Percentiles rank a stretch among this genome's conserved stretches.
These are phyloP conservation scores for Empis livida DNA, from an alignment of 2,888 invertebrate genomes.

Conservation along the genomic window DNA sequence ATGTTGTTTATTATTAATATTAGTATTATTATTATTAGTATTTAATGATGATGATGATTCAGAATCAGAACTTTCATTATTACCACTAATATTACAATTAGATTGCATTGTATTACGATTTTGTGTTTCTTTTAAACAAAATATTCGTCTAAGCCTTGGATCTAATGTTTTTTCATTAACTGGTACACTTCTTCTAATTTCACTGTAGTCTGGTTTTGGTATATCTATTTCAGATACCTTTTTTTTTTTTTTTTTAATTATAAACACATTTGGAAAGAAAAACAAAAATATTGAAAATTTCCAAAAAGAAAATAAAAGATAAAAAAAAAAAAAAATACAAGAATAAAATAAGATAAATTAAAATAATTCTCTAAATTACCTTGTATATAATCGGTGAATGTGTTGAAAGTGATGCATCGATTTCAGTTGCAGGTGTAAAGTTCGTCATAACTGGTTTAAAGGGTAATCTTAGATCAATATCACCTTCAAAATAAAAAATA, in stretches of 20 bases:
- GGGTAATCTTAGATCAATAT: slow-evolving; percentile 66
- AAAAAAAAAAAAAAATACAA: too few species aligned
- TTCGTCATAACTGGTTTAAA: slow-evolving; percentile 66
- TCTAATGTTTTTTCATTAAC: slow-evolving; percentile 55
- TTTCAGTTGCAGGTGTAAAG: slow-evolving; percentile 74
- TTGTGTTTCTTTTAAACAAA: slow-evolving; percentile 44
- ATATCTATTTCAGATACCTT: slow-evolving; percentile 43
- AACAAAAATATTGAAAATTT: too few species aligned
- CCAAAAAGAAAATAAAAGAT: too few species aligned
- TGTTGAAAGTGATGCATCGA: slow-evolving; percentile 67
- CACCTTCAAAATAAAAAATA: slow-evolving; percentile 38
- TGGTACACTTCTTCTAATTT: slow-evolving; percentile 56
- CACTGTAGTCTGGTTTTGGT: slow-evolving; percentile 61
- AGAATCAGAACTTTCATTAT: slow-evolving; percentile 10
- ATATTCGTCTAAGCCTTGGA: slow-evolving; percentile 55
- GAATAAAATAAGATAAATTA: too few species aligned
- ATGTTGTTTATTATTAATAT: background rate
- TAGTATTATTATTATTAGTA: background rate
- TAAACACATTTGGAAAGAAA: too few species aligned
- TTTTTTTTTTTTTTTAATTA: too few species aligned
- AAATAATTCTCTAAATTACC: too few species aligned
- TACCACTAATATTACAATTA: background rate
- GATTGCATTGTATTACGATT: slow-evolving; percentile 10
- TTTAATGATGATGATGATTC: background rate
- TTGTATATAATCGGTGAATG: slow-evolving; percentile 63